Evolutionary conservation across 2,797 vertebrate species (phyloP).

Genomic region (Brotula barbata): DNA sequence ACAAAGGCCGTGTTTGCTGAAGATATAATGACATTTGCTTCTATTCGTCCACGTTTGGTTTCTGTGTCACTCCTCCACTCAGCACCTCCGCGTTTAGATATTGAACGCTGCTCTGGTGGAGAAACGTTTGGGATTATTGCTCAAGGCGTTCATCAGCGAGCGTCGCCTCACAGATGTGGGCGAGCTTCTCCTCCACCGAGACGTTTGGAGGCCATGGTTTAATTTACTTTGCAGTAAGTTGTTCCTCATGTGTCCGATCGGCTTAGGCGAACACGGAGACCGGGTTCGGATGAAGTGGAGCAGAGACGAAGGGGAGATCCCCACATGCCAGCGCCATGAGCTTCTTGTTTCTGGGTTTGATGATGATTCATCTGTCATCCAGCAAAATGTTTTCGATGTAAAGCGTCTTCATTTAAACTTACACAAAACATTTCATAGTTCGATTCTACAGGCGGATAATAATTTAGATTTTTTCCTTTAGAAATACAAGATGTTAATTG

Average conservation of each 20-base stretch:
- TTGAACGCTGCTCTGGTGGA: constrained; percentile 20
- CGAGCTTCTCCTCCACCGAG: constrained; percentile 29
- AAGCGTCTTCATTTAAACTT: constrained; percentile 26
- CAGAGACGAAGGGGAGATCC: constrained; percentile 51
- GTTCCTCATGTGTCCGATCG: constrained; percentile 58
- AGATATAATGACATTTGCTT: constrained; percentile 11
- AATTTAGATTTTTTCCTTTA: too few species aligned
- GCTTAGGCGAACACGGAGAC: constrained; percentile 38
- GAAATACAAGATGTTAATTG: too few species aligned
- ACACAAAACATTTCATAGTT: constrained; percentile 17
- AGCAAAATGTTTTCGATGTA: constrained; percentile 48
- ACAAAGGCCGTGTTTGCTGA: constrained; percentile 32
- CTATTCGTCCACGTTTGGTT: constrained; percentile 32
- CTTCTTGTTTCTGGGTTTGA: constrained; percentile 56
- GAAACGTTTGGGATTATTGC: constrained; percentile 42
- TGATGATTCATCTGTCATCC: constrained; percentile 60
- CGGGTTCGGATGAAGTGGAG: constrained; percentile 60
- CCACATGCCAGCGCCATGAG: constrained; percentile 51
- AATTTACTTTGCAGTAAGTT: constrained; percentile 57
- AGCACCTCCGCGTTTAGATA: constrained; percentile 39
- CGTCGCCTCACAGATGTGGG: constrained; percentile 31
- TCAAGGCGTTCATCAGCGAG: constrained; percentile 28
- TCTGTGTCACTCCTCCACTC: constrained; percentile 31
- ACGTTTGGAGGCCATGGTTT: constrained; percentile 51
- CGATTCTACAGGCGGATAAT: too few species aligned